Base-by-base conservation (phyloP, 2,797 vertebrate species). In the Paratrypauchen microcephalus region DNA sequence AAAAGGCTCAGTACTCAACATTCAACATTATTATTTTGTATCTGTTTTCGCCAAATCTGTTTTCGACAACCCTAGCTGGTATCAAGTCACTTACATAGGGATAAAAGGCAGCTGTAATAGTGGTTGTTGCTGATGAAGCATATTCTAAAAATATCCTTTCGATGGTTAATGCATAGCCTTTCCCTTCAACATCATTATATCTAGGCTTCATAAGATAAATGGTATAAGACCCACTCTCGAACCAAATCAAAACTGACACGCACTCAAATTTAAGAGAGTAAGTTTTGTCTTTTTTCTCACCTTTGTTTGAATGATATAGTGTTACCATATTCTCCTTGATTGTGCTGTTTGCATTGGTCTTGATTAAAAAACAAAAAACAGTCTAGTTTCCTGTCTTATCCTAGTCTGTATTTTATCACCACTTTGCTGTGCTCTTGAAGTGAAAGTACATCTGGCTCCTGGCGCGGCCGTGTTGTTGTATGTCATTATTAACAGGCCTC, bases 401-500 rank as follows among this genome's bases (percentile, higher is more conserved):
- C 60, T 75, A 65, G 39, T 50, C 73, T 41, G n/a, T 55, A 2
- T 9, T 70, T 69, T 64, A 71, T 36, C 0, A 0, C 30, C 7
- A 62, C 30, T 48, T 70, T 62, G 75, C 73, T 32, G 68, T 79
- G 76, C 56, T 82, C 70, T 36, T 36, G 69, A 72, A 59, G 65
- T 77, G 75, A 72, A 62, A 26, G 39, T 63, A 68, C 61, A 76
- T 83, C 70, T 73, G 78, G 68, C 65, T 59, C 66, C 56, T 76
- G 41, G 71, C 67, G 78, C 48, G 71, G 69, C 60, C 56, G 65
- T 74, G 64, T 70, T 79, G 61, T 65, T 79, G 56, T 71, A 80
- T 79, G 73, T 76, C 71, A 72, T 79, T 76, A 75, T 75, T 41
- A 83, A 64, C 70, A 73, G 77, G 52, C 66, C 71, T 79, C 82